Evolutionary conservation across 2,113 vertebrate species (phyloP).

Genomic region (Larimichthys crocea): DNA sequence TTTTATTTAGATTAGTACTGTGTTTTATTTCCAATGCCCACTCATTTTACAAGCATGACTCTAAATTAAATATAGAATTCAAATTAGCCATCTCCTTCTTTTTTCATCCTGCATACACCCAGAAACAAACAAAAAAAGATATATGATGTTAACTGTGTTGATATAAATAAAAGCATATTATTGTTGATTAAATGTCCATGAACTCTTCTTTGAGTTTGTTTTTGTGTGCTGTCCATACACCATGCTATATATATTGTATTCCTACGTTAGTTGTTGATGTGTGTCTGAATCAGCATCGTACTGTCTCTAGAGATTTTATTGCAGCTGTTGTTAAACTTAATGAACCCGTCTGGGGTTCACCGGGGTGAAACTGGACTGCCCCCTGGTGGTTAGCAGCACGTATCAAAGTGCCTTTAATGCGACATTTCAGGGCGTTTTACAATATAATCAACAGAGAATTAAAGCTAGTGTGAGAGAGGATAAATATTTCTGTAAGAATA

Average conservation of each 20-base stretch:
- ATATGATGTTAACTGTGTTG: too few relatives aligned
- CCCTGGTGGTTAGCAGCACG: conserved; percentile 28
- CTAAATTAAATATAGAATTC: not conserved
- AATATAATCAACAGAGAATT: not conserved
- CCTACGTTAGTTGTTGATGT: not conserved
- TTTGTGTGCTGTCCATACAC: not conserved
- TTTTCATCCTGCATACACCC: not conserved
- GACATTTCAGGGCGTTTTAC: not conserved
- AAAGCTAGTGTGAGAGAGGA: not conserved
- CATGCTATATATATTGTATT: not conserved
- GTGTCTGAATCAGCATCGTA: not conserved
- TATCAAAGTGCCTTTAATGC: not conserved
- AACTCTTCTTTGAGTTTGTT: not conserved
- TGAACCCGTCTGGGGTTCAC: not conserved
- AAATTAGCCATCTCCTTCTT: not conserved
- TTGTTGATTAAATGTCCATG: not conserved
- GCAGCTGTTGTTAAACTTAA: conserved; percentile 9
- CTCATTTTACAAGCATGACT: not conserved
- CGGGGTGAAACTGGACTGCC: not conserved
- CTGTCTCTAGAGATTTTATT: not conserved
- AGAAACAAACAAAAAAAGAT: not conserved
- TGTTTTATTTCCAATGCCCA: not conserved
- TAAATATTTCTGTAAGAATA: not conserved
- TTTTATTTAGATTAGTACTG: not conserved
- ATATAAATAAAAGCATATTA: not conserved